Evolutionary conservation across 1,140 invertebrate species (phyloP), one percentile per base, ranked within the genome.

Genomic region (Littorina saxatilis): DNA sequence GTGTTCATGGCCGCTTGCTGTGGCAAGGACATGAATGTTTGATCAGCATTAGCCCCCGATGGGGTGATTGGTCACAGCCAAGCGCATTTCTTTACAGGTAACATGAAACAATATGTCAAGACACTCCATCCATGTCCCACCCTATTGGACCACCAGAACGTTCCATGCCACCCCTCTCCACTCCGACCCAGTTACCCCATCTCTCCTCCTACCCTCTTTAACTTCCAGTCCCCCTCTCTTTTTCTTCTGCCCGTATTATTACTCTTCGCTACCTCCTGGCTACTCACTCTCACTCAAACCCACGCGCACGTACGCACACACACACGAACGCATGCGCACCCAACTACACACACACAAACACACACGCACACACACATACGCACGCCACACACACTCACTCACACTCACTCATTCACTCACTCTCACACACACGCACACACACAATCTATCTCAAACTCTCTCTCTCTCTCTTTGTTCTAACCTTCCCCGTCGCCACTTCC

Each of bases 391-490:
- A 63, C 61, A 63, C 61, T 5, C 61, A 63, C n/a, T 29, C 61
- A 63, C 61, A 63, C 61, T 29, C 61, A 32, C 61, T 29, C 61
- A 32, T 29, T 29, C 61, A 32, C 61, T 29, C 61, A 63, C 61
- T 7, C 61, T 29, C 61, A 63, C 61, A 63, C 61, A 63, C 61
- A 63, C 61, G 32, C 61, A 63, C 61, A 63, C 61, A 63, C 61
- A 63, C n/a, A n/a, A n/a, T n/a, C n/a, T n/a, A n/a, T n/a, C n/a
- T n/a, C 20, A 4, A 5, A 17, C 47, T 50, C 7, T 50, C 47
- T 50, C 47, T 50, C 47, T 20, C 9, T 50, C 47, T 11, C 47
- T 11, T 58, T 5, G 4, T 23, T 7, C 4, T n/a, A 58, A 13
- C 55, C 27, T n/a, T 58, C 7, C 20, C 20, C 20, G 17, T 4